These are phyloP conservation scores for Columbina picui DNA, from an alignment of 2,113 vertebrate genomes.

Conservation along the genomic window DNA sequence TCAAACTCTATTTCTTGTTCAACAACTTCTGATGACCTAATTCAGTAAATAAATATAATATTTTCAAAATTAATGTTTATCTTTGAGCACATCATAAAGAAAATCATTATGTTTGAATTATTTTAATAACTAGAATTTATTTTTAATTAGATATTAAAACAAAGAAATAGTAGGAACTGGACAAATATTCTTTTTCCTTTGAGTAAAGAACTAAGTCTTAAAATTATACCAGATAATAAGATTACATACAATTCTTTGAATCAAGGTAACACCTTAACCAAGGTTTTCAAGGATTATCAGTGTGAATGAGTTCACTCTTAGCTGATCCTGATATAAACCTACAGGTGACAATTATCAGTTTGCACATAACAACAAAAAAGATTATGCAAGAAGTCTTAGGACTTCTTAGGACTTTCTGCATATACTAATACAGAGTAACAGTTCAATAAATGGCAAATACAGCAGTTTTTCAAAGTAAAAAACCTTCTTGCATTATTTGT, in stretches of 20 bases:
- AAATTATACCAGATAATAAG: background rate
- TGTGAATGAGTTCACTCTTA: background rate
- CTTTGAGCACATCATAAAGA: background rate
- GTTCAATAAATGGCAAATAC: background rate
- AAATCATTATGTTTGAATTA: background rate
- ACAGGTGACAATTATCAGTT: rapidly evolving
- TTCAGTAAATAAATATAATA: background rate
- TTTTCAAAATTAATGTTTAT: background rate
- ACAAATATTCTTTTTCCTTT: background rate
- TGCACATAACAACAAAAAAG: background rate
- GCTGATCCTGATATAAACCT: background rate
- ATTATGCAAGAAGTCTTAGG: background rate
- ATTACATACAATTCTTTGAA: background rate
- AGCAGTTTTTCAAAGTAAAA: background rate
- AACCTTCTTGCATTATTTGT: background rate
- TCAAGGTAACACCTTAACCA: background rate
- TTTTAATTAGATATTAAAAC: background rate
- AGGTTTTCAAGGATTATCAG: background rate
- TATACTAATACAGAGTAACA: background rate
- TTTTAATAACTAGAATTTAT: background rate
- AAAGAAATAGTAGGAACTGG: background rate
- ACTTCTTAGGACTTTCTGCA: background rate
- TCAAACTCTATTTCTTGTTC: constrained; percentile 92
- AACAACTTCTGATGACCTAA: constrained; percentile 84
- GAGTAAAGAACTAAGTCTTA: background rate